Conservation (phyloP, 2,888 invertebrate genomes). For the Marronus borbonicus region DNA sequence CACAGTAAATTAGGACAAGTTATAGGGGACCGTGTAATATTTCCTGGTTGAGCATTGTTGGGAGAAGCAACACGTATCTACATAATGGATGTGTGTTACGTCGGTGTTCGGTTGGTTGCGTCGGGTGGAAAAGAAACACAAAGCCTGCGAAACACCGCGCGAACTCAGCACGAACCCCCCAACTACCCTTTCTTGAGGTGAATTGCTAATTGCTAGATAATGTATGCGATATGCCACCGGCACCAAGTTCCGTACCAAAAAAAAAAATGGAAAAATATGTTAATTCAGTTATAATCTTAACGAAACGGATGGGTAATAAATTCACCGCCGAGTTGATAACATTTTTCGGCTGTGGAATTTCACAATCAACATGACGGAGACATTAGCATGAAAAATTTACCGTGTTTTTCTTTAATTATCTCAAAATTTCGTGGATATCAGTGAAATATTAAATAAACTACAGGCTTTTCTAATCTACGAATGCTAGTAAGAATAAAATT, state of each 20-base stretch:
- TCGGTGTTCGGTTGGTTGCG: slow-evolving; percentile 2
- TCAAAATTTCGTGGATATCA: not conserved
- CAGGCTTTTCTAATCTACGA: not conserved
- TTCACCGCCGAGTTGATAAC: slow-evolving; percentile 3
- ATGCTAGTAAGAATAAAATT: not conserved
- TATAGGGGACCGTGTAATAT: slow-evolving; percentile 33
- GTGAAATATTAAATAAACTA: not conserved
- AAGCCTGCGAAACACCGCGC: not conserved
- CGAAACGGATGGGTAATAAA: slow-evolving; percentile 9
- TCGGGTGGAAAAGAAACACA: slow-evolving; percentile 3
- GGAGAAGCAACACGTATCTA: slow-evolving; percentile 31
- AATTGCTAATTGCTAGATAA: slow-evolving; percentile 36
- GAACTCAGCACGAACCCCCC: not conserved
- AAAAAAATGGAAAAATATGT: slow-evolving; percentile 30
- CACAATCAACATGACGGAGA: not conserved
- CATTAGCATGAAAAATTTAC: slow-evolving; percentile 14
- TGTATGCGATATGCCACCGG: slow-evolving; percentile 21
- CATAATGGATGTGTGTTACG: slow-evolving; percentile 25
- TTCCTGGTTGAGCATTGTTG: slow-evolving; percentile 24
- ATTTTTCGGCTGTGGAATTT: slow-evolving; percentile 17
- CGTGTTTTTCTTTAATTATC: slow-evolving; percentile 9
- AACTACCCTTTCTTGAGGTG: slow-evolving; percentile 17
- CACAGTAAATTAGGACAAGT: slow-evolving; percentile 37
- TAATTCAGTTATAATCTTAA: slow-evolving; percentile 26
- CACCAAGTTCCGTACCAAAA: not conserved